Conservation (phyloP, 2,797 vertebrate species). For the Rousettus madagascariensis region DNA sequence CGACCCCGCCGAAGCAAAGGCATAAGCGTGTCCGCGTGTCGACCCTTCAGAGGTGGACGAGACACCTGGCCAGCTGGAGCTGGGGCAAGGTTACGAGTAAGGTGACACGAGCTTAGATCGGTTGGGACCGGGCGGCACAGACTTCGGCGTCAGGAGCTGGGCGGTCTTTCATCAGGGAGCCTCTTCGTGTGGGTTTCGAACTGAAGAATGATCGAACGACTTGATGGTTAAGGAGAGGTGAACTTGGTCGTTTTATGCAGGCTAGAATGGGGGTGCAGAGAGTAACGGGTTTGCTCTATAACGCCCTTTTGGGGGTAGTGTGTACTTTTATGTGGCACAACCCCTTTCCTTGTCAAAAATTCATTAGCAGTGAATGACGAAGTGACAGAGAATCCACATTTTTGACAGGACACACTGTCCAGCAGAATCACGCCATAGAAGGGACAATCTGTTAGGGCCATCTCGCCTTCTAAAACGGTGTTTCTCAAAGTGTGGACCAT, state of each 20-base stretch:
- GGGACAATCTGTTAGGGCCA: no score
- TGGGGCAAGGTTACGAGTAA: neutral
- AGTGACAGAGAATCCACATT: neutral
- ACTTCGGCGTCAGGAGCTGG: neutral
- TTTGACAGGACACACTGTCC: neutral
- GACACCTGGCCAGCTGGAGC: neutral
- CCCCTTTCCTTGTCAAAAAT: neutral
- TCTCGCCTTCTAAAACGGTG: neutral
- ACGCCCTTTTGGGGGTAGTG: neutral
- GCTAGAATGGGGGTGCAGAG: neutral
- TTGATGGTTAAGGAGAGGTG: neutral
- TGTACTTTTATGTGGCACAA: neutral
- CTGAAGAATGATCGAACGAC: neutral
- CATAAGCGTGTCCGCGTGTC: neutral
- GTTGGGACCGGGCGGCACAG: neutral
- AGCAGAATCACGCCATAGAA: neutral
- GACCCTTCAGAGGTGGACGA: neutral
- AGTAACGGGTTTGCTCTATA: rapidly evolving
- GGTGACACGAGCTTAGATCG: neutral
- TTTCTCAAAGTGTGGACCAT: neutral
- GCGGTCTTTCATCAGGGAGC: neutral
- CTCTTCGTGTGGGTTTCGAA: neutral
- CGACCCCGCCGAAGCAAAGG: no score
- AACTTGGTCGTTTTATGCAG: neutral
- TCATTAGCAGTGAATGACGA: neutral